These are phyloP conservation scores for Dusona sp. DNA, from an alignment of 2,888 invertebrate species.

Conservation along the genomic window DNA sequence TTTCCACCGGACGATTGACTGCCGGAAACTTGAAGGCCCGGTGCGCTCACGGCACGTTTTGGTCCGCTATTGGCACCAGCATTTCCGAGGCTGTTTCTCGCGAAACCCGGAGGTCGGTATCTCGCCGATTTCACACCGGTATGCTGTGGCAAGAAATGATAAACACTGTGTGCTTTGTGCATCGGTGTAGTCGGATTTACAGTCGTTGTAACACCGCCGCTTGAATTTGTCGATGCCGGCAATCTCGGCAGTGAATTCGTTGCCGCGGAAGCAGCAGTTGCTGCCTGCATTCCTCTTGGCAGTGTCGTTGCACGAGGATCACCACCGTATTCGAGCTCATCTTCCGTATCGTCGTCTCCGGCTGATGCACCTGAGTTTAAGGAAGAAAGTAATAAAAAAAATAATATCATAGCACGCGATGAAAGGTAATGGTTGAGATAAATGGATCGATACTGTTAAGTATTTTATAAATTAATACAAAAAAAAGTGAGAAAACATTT, in stretches of 20 bases:
- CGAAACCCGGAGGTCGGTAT: conserved; percentile 94
- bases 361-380: conserved; percentile 85
- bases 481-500: too few relatives aligned
- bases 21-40: conserved; percentile 89
- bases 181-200: conserved; percentile 83
- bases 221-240: conserved; percentile 86
- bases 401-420: neutral
- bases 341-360: conserved; percentile 83
- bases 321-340: conserved; percentile 81
- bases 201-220: conserved; percentile 68
- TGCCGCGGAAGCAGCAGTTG: conserved; percentile 84
- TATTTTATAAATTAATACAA: neutral
- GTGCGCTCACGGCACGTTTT: conserved; percentile 91
- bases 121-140: conserved; percentile 93
- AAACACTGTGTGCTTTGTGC: conserved; percentile 88
- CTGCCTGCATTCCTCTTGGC: conserved; percentile 88
- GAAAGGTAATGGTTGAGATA: too few relatives aligned
- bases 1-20: conserved; percentile 77
- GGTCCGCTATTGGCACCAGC: conserved; percentile 83
- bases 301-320: conserved; percentile 87
- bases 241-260: conserved; percentile 93
- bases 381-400: neutral
- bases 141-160: conserved; percentile 86
- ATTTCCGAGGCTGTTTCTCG: conserved; percentile 85
- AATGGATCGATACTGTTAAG: neutral